phyloP scores from a whole-genome alignment of 2,888 invertebrate species.

The Cheilosia vulpina region DNA sequence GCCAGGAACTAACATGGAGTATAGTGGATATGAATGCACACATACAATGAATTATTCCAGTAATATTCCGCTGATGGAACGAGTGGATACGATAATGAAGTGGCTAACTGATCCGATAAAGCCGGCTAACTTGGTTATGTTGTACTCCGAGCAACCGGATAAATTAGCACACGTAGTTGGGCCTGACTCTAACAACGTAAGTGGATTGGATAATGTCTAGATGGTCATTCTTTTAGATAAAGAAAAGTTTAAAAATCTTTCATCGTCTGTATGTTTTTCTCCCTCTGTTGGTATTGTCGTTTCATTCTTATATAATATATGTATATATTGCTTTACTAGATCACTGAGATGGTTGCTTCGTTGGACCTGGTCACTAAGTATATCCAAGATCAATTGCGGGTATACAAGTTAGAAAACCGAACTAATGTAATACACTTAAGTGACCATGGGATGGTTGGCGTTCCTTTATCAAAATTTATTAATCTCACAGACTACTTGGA shows the following conservation, averaged over 20 bases:
- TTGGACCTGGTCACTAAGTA: constrained; percentile 86
- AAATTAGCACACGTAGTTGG: constrained; percentile 86
- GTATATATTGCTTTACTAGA: constrained; percentile 34
- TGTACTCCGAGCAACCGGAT: constrained; percentile 90
- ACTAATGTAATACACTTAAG: constrained; percentile 88
- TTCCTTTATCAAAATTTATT: constrained; percentile 85
- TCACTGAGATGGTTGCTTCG: constrained; percentile 82
- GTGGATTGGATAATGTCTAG: background rate
- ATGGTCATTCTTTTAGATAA: too few relatives aligned
- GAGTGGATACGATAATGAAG: constrained; percentile 84
- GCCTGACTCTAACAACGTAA: constrained; percentile 77
- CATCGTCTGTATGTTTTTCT: too few relatives aligned
- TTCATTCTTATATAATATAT: background rate
- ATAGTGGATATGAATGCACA: constrained; percentile 84
- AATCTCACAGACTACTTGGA: constrained; percentile 85
- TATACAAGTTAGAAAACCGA: constrained; percentile 84
- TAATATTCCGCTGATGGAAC: constrained; percentile 83
- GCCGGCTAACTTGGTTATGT: constrained; percentile 88
- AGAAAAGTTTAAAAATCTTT: too few relatives aligned
- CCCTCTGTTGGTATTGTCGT: too few relatives aligned
- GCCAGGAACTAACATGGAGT: constrained; percentile 86
- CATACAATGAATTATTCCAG: constrained; percentile 83
- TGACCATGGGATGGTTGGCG: constrained; percentile 89
- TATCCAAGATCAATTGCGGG: constrained; percentile 85
- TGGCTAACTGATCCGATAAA: constrained; percentile 85